Percentiles rank a stretch among this genome's conserved stretches.
phyloP scores from a whole-genome alignment of 2,113 vertebrate genomes.

The Saccopteryx leptura region DNA sequence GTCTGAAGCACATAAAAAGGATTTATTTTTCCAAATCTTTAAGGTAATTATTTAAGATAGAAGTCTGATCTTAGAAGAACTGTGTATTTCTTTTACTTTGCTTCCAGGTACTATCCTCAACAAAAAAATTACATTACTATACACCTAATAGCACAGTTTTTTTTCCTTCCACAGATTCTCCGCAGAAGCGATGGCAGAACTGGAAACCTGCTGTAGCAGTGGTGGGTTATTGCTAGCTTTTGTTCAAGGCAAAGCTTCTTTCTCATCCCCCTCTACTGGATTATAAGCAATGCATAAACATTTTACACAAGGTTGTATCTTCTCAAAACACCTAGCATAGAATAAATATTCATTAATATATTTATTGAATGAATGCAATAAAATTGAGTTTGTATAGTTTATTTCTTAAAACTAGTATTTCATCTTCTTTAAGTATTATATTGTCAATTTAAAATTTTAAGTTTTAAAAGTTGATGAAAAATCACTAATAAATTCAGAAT shows the following conservation, averaged over 20 bases:
- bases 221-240: neutral
- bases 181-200: neutral
- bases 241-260: neutral
- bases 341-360: neutral
- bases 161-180: neutral
- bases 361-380: neutral
- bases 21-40: neutral
- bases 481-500: neutral
- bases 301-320: neutral
- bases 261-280: neutral
- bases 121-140: constrained; percentile 26
- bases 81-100: constrained; percentile 18
- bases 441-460: neutral
- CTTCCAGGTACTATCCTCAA: neutral
- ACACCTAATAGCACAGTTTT: neutral
- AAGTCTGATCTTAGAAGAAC: neutral
- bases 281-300: neutral
- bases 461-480: neutral
- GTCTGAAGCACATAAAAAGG: neutral
- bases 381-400: neutral
- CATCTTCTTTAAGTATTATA: neutral
- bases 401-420: neutral
- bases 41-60: constrained; percentile 29
- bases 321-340: neutral
- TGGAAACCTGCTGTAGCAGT: neutral